phyloP scores from a whole-genome alignment of 1,140 invertebrate genomes.

The Coenobita brevimanus region DNA sequence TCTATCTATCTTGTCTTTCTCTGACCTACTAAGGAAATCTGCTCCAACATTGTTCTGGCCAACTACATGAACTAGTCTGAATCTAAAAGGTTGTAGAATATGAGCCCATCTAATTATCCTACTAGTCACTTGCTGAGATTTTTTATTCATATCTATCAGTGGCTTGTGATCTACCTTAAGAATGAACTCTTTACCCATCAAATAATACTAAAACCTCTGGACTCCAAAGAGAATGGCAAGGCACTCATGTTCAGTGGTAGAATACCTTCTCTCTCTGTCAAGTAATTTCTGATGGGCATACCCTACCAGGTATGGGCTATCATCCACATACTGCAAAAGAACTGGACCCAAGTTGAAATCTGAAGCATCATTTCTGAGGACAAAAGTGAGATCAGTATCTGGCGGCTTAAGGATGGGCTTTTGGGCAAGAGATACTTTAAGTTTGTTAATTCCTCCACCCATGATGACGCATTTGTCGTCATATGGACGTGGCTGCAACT shows the following conservation, averaged over 20 bases:
- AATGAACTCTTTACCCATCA: slow-evolving; percentile 25
- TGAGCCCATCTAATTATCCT: slow-evolving; percentile 18
- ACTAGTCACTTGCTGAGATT: neutral
- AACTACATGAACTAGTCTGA: slow-evolving; percentile 10
- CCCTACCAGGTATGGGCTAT: neutral
- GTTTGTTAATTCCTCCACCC: neutral
- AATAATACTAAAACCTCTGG: slow-evolving; percentile 39
- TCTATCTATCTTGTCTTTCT: too few species aligned
- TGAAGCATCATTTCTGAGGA: neutral
- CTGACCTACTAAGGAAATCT: slow-evolving; percentile 29
- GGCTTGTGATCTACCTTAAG: too few species aligned
- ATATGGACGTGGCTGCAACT: too few species aligned
- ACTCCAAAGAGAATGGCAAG: slow-evolving; percentile 33
- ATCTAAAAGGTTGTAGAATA: slow-evolving; percentile 8
- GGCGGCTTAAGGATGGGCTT: neutral
- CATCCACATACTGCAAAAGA: slow-evolving; percentile 11
- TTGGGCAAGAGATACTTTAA: neutral
- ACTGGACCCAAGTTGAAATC: neutral
- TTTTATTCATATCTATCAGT: slow-evolving; percentile 24
- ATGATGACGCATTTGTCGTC: too few species aligned
- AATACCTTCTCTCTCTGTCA: slow-evolving; percentile 2
- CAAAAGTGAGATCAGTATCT: too few species aligned
- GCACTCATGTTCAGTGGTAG: slow-evolving; percentile 41
- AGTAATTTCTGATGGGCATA: slow-evolving; percentile 33
- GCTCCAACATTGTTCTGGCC: slow-evolving; percentile 31